phyloP scores from a whole-genome alignment of 2,797 vertebrate genomes.

The Typhlichthys eigenmanni region DNA sequence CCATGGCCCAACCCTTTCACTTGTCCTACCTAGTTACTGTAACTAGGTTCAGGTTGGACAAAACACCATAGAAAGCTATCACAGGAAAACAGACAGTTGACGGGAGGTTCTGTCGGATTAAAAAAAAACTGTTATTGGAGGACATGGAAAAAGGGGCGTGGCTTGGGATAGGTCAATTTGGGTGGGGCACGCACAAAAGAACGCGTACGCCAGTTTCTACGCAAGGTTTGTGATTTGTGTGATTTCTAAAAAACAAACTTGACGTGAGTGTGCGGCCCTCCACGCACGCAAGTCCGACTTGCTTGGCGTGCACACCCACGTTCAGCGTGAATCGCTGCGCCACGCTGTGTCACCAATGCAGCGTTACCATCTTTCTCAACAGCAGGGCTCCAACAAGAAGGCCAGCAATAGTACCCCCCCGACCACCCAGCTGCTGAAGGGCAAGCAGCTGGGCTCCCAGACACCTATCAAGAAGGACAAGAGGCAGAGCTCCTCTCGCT shows the following conservation, averaged over 20 bases:
- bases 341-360: constrained; percentile 23
- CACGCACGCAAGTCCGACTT: neutral
- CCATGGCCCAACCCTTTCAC: too few relatives aligned
- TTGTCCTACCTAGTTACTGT: too few relatives aligned
- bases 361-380: constrained; percentile 32
- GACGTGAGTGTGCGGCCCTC: neutral
- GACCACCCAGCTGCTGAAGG: constrained; percentile 88
- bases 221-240: neutral
- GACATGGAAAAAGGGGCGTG: too few relatives aligned
- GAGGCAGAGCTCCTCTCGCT: constrained; percentile 90
- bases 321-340: constrained; percentile 5
- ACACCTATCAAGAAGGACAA: constrained; percentile 92
- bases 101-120: too few relatives aligned
- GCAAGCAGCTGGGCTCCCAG: constrained; percentile 87
- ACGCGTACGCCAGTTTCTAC: too few relatives aligned
- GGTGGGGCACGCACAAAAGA: too few relatives aligned
- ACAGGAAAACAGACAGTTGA: too few relatives aligned
- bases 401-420: constrained; percentile 81
- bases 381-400: constrained; percentile 88
- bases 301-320: neutral
- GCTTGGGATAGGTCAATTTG: too few relatives aligned
- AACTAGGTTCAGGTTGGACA: too few relatives aligned
- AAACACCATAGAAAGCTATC: too few relatives aligned
- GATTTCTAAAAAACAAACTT: neutral
- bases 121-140: too few relatives aligned